phyloP scores from a whole-genome alignment of 2,888 invertebrate species.

The Cyrtodaria siliqua region DNA sequence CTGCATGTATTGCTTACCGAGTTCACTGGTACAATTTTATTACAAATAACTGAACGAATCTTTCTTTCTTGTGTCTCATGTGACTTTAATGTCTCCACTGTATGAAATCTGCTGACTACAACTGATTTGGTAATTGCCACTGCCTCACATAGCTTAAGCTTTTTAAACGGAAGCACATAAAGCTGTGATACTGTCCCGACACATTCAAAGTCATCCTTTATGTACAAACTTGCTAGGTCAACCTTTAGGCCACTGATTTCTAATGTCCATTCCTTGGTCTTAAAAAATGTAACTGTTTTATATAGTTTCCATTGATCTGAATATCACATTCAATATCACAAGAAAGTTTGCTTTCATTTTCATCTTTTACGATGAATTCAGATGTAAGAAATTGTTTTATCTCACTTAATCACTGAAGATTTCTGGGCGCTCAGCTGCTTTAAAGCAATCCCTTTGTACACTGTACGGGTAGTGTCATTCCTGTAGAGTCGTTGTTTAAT shows the following conservation, averaged over 20 bases:
- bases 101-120: constrained; percentile 36
- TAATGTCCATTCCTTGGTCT: constrained; percentile 11
- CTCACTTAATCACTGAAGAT: constrained; percentile 5
- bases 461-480: constrained; percentile 9
- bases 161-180: constrained; percentile 20
- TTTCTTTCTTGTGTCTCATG: constrained; percentile 2
- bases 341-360: constrained; percentile 15
- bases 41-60: constrained; percentile 1
- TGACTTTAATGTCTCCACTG: constrained; percentile 19
- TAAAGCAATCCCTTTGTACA: constrained; percentile 31
- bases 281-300: constrained; percentile 18
- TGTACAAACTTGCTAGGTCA: constrained; percentile 12
- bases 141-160: constrained; percentile 35
- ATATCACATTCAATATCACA: constrained; percentile 6
- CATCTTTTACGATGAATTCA: constrained; percentile 17
- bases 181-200: constrained; percentile 23
- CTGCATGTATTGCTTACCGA: constrained; percentile 2
- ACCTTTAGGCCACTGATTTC: constrained; percentile 14
- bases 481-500: constrained; percentile 8
- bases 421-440: constrained; percentile 1
- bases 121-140: constrained; percentile 29
- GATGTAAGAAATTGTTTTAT: constrained; percentile 2
- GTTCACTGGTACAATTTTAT: constrained; percentile 2
- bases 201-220: constrained; percentile 11
- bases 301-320: constrained; percentile 10